Base-by-base conservation (phyloP, 1,140 invertebrate genomes). In the Drosophila varians region DNA sequence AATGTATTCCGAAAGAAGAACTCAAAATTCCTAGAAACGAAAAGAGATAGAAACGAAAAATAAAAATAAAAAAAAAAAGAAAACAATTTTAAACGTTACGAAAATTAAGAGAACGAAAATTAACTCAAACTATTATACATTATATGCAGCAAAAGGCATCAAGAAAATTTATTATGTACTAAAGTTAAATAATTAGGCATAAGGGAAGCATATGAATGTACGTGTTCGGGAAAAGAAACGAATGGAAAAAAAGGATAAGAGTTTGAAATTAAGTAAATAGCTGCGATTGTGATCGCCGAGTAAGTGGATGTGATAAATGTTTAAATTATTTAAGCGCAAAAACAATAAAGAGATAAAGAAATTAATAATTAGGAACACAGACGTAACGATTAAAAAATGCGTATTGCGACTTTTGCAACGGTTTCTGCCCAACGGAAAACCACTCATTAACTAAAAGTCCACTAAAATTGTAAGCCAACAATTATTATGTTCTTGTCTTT, bases 281-380 rank as follows among this genome's bases (percentile, higher is more conserved):
- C 69, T 74, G 75, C 78, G 66, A 84, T 90, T 87, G 75, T 87
- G 74, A 77, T 76, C 87, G 87, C 82, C 77, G 83, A 88, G 76
- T 88, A 90, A 84, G 83, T 90, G 83, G 83, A 90, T 90, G 88
- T 90, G 88, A 90, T 90, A 90, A 90, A 90, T 90, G 88, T 90
- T 88, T 89, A 83, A 80, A 88, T 77, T 90, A 83, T 83, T 80
- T 90, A 83, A 84, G 74, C 84, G 73, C 78, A 60, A 73, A 79
- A 76, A 83, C 71, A 88, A 79, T 69, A 78, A 76, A 61, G 43
- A 65, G 40, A 46, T 57, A 72, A 64, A 61, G 48, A 73, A 83
- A 83, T 74, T 72, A 75, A 80, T 57, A 51, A 76, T 77, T 72
- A 66, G 57, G 73, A 73, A 54, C 49, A 62, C 77, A 74, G 64